Evolutionary conservation across 2,888 invertebrate species (phyloP).

Genomic region (Bellardia pandia): DNA sequence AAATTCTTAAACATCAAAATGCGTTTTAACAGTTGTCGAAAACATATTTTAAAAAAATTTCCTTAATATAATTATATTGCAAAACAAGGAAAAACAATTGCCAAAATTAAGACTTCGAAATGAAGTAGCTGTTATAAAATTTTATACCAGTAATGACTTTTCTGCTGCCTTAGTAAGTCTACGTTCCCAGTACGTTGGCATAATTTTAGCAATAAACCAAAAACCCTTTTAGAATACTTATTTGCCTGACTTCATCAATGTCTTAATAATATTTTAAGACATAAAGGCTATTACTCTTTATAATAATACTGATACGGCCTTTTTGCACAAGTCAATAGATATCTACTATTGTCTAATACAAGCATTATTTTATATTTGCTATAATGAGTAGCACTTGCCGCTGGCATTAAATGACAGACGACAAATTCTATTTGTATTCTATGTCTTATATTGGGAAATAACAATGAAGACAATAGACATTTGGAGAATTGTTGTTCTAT

Average conservation of each 20-base stretch:
- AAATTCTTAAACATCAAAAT: no score
- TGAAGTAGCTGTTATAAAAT: no score
- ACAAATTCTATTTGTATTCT: neutral
- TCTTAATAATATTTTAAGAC: neutral
- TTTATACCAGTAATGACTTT: no score
- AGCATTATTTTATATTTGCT: neutral
- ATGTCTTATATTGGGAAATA: neutral
- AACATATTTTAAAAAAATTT: no score
- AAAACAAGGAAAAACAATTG: no score
- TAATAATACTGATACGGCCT: neutral
- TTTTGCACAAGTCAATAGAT: neutral
- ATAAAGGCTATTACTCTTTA: neutral
- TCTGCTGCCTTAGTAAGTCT: no score
- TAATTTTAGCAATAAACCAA: neutral
- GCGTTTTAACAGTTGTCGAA: no score
- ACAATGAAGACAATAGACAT: slow-evolving; percentile 9
- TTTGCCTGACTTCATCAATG: no score
- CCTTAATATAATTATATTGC: no score
- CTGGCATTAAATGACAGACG: slow-evolving; percentile 10
- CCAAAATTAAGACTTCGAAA: no score
- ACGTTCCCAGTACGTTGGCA: no score
- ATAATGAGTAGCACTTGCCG: slow-evolving; percentile 12
- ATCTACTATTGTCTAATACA: slow-evolving; percentile 4
- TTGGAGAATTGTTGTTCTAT: neutral
- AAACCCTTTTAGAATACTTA: neutral